A percentile compares a stretch with the other conserved stretches of the same genome.
Evolutionary conservation across 2,113 vertebrate species (phyloP).

Genomic region (Colius striatus): DNA sequence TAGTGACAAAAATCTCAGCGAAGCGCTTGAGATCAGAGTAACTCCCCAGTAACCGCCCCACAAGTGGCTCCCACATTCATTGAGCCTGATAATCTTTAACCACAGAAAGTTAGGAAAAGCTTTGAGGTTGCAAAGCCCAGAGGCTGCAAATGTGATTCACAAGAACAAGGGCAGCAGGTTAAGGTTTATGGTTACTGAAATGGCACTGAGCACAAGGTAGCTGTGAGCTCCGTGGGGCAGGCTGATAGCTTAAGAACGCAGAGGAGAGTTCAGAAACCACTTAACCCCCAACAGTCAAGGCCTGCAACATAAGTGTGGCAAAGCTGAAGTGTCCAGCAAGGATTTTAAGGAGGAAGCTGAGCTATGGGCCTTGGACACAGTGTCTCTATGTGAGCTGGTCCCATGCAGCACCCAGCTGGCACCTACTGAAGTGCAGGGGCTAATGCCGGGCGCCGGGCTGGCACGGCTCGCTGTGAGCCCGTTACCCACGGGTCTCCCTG

Average conservation of each 20-base stretch:
- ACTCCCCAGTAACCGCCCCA: not conserved
- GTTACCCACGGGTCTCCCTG: rapidly evolving
- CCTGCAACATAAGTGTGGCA: rapidly evolving
- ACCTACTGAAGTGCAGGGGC: rapidly evolving
- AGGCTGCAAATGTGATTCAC: not conserved
- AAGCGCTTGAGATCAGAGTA: not conserved
- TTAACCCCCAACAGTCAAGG: not conserved
- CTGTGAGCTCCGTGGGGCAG: not conserved
- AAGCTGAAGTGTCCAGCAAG: not conserved
- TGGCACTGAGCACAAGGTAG: rapidly evolving
- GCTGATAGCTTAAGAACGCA: not conserved
- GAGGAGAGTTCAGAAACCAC: not conserved
- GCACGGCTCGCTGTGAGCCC: rapidly evolving
- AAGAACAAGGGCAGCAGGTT: rapidly evolving
- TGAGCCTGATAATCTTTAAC: not conserved
- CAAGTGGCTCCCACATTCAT: too few relatives aligned
- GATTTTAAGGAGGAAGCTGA: not conserved
- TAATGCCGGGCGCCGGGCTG: rapidly evolving
- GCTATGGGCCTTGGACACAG: rapidly evolving
- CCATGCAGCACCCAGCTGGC: not conserved
- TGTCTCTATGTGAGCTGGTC: rapidly evolving
- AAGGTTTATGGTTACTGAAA: not conserved
- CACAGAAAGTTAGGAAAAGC: not conserved
- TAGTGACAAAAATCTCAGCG: not conserved
- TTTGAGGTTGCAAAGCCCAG: too few relatives aligned